Evolutionary conservation across 2,888 invertebrate genomes (phyloP), one percentile per base, ranked within the genome.

Genomic region (Frankliniella fusca): DNA sequence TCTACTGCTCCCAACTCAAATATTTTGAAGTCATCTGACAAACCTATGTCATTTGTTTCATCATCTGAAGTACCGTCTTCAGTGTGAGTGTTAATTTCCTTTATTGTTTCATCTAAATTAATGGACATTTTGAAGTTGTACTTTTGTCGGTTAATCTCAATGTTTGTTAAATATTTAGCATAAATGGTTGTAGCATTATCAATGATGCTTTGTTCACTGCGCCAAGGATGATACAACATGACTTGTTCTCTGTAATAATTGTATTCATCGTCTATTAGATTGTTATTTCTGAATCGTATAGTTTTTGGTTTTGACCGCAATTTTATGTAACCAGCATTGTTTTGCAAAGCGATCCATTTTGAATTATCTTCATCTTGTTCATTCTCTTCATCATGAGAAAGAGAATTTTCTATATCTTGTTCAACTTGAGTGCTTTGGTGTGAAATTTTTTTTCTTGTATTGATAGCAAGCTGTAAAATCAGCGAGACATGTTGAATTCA

Each of bases 401-500:
- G 38, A 48, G 38, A 48, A 3, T 27, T 80, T 38, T 18, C 23
- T 28, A 23, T 49, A 7, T 49, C 50, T 23, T 79, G 27, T 61
- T 80, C 15, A 49, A 80, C 49, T 38, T 70, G 18, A 79, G 49
- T 18, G 23, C 20, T 61, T 76, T 27, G 23, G 20, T 54, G 48
- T 38, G 76, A 23, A 50, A 49, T 20, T 80, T 49, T 49, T 23
- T 48, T 50, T 81, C 48, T 28, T 23, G 61, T 79, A 83, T 15
- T 83, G 82, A 76, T 84, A 85, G 2, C 48, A 27, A 0, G 84
- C 82, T 0, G 85, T 85, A 85, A 86, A 86, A n/a, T 86, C 84
- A 1, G 86, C 86, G 3, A 86, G 83, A 82, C 85, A 85, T 11
- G 85, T 81, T 27, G 84, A 70, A 80, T 86, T 84, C n/a, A 86